Evolutionary conservation across 2,888 invertebrate species (phyloP).

Genomic region (Coecobrya sp.): DNA sequence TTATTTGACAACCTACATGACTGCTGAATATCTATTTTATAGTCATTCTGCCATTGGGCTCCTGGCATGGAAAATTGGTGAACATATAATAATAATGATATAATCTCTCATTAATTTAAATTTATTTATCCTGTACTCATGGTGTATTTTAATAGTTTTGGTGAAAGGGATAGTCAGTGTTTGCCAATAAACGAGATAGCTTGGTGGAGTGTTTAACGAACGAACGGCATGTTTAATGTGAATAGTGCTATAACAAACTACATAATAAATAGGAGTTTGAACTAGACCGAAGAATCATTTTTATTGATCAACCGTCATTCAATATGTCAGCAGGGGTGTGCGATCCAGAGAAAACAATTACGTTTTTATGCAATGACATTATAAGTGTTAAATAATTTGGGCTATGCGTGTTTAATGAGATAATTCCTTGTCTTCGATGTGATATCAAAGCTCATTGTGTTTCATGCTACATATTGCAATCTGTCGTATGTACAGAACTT

Average conservation of each 20-base stretch:
- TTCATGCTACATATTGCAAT: not conserved
- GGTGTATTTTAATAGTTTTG: slow-evolving; percentile 38
- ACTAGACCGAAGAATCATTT: slow-evolving; percentile 6
- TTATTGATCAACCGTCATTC: slow-evolving; percentile 5
- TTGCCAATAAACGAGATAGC: slow-evolving; percentile 16
- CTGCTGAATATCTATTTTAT: not conserved
- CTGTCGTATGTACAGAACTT: not conserved
- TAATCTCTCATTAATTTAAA: slow-evolving; percentile 37
- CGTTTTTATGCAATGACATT: not conserved
- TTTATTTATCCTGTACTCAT: slow-evolving; percentile 44
- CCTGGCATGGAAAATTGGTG: slow-evolving; percentile 26
- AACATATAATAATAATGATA: not conserved
- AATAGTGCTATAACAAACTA: not conserved
- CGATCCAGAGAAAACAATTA: not conserved
- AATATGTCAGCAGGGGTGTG: not conserved
- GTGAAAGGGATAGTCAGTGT: slow-evolving; percentile 35
- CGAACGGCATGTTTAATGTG: not conserved
- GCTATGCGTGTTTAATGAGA: slow-evolving; percentile 17
- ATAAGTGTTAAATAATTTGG: not conserved
- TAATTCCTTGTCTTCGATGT: slow-evolving; percentile 9
- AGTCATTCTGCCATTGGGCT: not conserved
- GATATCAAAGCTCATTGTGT: not conserved
- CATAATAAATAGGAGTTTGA: not conserved
- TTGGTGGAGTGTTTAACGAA: slow-evolving; percentile 9
- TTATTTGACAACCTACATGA: slow-evolving; percentile 47